phyloP scores from a whole-genome alignment of 2,888 invertebrate species.

The Nipponacmea schrenckii region DNA sequence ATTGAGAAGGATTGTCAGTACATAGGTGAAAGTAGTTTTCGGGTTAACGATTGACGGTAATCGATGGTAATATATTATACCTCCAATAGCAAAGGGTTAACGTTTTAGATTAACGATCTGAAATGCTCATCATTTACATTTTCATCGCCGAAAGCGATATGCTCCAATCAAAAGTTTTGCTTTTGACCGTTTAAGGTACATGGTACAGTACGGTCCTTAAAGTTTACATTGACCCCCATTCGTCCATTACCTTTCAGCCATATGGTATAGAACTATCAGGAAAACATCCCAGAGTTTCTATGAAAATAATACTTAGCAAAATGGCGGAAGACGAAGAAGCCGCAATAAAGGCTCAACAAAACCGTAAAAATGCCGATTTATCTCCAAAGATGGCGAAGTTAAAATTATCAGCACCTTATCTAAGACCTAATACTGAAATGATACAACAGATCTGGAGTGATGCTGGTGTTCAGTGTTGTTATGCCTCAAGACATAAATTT shows the following conservation, averaged over 20 bases:
- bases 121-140: no score
- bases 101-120: no score
- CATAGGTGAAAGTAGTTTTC: no score
- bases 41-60: no score
- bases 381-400: background rate
- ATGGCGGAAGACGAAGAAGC: constrained; percentile 42
- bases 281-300: constrained; percentile 45
- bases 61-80: no score
- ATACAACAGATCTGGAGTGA: constrained; percentile 51
- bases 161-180: no score
- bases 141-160: no score
- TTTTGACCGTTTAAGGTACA: no score
- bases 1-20: no score
- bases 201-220: no score
- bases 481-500: constrained; percentile 36
- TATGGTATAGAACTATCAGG: constrained; percentile 43
- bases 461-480: constrained; percentile 46
- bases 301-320: constrained; percentile 42
- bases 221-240: no score
- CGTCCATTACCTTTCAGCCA: constrained; percentile 30
- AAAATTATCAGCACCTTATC: background rate
- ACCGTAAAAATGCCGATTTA: background rate
- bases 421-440: constrained; percentile 36
- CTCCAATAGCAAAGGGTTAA: no score
- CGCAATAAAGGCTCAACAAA: constrained; percentile 8